These are phyloP conservation scores for Tragelaphus strepsiceros DNA, from an alignment of 2,113 vertebrate genomes.

Conservation along the genomic window DNA sequence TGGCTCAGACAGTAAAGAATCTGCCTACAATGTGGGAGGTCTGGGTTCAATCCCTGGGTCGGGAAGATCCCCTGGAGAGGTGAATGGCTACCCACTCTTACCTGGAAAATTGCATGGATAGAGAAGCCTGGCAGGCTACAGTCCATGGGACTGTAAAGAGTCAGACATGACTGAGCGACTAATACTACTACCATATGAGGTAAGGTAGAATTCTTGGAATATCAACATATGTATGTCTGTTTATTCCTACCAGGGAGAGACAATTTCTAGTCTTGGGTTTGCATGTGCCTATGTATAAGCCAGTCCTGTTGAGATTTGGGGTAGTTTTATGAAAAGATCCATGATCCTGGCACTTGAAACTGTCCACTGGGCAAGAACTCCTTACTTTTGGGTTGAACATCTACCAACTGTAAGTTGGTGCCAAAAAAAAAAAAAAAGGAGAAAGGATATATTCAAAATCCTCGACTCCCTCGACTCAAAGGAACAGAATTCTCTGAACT, in stretches of 20 bases:
- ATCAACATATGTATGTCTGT: not conserved
- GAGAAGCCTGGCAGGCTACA: not conserved
- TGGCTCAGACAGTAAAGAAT: not conserved
- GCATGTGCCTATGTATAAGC: too few relatives aligned
- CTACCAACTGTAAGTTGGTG: not conserved
- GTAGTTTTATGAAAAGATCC: not conserved
- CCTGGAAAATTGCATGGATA: not conserved
- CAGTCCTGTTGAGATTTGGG: not conserved
- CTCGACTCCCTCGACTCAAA: not conserved
- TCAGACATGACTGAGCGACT: not conserved
- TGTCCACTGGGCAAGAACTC: not conserved
- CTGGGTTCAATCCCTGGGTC: not conserved
- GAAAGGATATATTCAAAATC: fast-evolving
- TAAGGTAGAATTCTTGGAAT: not conserved
- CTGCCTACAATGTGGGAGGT: not conserved
- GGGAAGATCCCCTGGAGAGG: not conserved
- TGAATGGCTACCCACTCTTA: not conserved
- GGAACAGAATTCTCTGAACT: not conserved
- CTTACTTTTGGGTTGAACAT: not conserved
- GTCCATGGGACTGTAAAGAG: not conserved
- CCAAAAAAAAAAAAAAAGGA: not conserved
- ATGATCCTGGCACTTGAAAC: not conserved
- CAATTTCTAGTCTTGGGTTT: not conserved
- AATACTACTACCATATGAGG: not conserved
- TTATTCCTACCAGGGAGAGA: not conserved